Percentiles rank a stretch among this genome's conserved stretches.
Evolutionary conservation across 2,888 invertebrate genomes (phyloP).

Genomic region (Thecophora atra): DNA sequence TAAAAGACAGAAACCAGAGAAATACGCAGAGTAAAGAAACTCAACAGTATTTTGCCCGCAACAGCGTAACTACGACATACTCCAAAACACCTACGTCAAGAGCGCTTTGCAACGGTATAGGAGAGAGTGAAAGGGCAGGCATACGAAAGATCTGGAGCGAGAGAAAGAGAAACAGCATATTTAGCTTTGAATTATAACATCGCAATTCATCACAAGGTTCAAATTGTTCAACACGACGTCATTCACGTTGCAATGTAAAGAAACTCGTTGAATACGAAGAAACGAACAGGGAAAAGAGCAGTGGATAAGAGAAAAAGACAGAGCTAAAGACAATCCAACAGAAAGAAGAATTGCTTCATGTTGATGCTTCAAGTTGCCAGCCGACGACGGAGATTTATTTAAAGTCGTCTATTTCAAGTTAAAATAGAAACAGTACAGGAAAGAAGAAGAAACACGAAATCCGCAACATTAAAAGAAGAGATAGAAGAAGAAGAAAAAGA

Average conservation of each 20-base stretch:
- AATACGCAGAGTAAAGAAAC: no score
- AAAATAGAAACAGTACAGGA: constrained; percentile 37
- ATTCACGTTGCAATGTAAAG: constrained; percentile 22
- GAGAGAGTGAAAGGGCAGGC: not conserved
- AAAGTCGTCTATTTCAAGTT: constrained; percentile 49
- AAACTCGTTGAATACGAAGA: not conserved
- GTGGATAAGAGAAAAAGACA: not conserved
- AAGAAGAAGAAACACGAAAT: not conserved
- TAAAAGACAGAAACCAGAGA: no score
- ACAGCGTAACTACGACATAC: no score
- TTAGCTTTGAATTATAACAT: constrained; percentile 35
- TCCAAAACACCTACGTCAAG: no score
- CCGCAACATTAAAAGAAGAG: not conserved
- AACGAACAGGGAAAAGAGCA: not conserved
- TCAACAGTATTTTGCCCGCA: no score
- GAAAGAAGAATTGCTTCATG: constrained; percentile 2
- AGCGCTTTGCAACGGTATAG: no score
- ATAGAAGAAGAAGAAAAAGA: not conserved
- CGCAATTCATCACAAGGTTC: constrained; percentile 38
- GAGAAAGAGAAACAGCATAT: constrained; percentile 24
- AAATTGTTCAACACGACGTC: constrained; percentile 50
- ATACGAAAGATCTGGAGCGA: not conserved
- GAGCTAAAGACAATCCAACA: no score
- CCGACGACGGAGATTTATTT: constrained; percentile 48
- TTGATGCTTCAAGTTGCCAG: constrained; percentile 8